Base-by-base conservation (phyloP, 2,888 invertebrate genomes). In the Parascotia fuliginaria region DNA sequence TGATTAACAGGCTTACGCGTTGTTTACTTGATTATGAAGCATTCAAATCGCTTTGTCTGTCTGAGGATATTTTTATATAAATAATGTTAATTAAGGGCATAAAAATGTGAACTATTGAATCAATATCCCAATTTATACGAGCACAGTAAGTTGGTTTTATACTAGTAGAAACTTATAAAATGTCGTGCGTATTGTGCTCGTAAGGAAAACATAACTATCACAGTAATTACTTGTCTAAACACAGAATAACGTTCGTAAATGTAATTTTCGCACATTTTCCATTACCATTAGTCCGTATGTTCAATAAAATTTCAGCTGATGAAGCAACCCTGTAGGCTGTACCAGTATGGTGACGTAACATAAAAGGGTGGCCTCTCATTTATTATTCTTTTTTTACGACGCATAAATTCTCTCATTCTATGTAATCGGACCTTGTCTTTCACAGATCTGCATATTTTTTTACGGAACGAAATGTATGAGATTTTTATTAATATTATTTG, bases 331-430 rank as follows among this genome's bases (percentile, higher is more conserved):
- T 47, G 44, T n/a, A n/a, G n/a, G n/a, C n/a, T n/a, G n/a, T 14
- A 31, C 31, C n/a, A 29, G 50, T 29, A 27, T 41, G 4, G 39
- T 64, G 58, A 60, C 55, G 58, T 59, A 63, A 67, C 65, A 39
- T 47, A 55, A 62, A 24, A 60, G 68, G 65, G 65, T 47, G 55
- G 62, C 34, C 13, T 58, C 65, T 63, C 69, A 74, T 74, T 76
- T 76, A 69, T 72, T 75, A 73, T 74, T 74, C 70, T 63, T 68
- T 74, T 75, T 75, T 75, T 73, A 75, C 64, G 72, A 71, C 62
- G 68, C 75, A 76, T 75, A 75, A 69, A 76, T 75, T 75, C 62
- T 60, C 56, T 54, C 52, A 55, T 60, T 52, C 47, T 33, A 53
- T 59, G 71, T 68, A 70, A 68, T 73, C 73, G 75, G 67, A 66